These are phyloP conservation scores for Notarius quadriscutis DNA, from an alignment of 2,113 vertebrate species.

Conservation along the genomic window DNA sequence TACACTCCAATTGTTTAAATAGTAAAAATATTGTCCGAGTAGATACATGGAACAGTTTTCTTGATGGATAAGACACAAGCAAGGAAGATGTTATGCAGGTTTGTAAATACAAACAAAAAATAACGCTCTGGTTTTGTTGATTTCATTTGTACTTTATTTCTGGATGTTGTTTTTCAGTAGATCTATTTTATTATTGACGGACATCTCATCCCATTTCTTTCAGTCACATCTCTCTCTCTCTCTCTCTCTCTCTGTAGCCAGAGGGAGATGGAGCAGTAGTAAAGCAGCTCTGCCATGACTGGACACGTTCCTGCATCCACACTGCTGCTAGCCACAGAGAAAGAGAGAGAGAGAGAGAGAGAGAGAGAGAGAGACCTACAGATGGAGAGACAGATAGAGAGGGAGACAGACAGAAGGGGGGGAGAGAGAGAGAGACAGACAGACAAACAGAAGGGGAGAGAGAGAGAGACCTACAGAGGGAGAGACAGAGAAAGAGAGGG, in stretches of 20 bases:
- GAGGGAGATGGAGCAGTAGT: constrained; percentile 33
- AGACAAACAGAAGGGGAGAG: neutral
- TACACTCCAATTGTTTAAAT: neutral
- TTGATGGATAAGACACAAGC: neutral
- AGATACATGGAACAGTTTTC: neutral
- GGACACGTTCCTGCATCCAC: constrained; percentile 30
- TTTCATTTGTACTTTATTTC: neutral
- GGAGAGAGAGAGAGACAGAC: neutral
- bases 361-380: neutral
- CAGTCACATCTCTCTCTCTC: constrained; percentile 21
- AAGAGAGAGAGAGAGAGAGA: neutral
- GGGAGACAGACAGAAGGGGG: neutral
- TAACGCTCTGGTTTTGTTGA: neutral
- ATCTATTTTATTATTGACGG: neutral
- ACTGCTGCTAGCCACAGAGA: constrained; percentile 34
- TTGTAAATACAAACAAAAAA: neutral
- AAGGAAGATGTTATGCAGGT: neutral
- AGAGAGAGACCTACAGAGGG: neutral
- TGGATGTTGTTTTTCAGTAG: neutral
- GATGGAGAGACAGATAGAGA: neutral
- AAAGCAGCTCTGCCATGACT: constrained; percentile 56
- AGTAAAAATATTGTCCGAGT: neutral
- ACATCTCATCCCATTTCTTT: neutral
- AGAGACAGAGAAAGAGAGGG: neutral
- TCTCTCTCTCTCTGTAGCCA: constrained; percentile 6